Evolutionary conservation across 2,797 vertebrate species (phyloP), one percentile per base, ranked within the genome.

Genomic region (Sphenodon punctatus): DNA sequence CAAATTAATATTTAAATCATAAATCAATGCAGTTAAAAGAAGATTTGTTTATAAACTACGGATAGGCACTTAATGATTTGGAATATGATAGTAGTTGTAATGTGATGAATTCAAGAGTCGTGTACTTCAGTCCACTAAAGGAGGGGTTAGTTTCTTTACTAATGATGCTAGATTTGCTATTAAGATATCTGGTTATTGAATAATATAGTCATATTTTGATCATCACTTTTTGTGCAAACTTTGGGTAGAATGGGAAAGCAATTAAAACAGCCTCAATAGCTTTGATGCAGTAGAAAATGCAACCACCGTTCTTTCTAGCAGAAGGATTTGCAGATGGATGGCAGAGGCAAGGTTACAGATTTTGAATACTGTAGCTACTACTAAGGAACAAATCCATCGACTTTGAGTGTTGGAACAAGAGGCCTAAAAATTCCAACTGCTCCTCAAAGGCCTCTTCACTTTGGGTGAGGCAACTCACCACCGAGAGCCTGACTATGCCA

Each of bases 21-120:
- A 89, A 86, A 90, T 86, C 83, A 86, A 27, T 64, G 67, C 87
- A 89, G 89, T 88, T 92, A 90, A 90, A 92, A 90, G 68, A 71
- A 91, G 87, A 84, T 80, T 85, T 92, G 81, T 89, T 87, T 90
- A 85, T 86, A 89, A 89, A 81, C 64, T 48, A 75, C 86, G 84
- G 68, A 53, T 1, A 20, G 68, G 74, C 66, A 72, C 49, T 72
- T 45, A 66, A 72, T 67, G 75, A 66, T 51, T 86, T 79, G 36
- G 51, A 2, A 16, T 67, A 45, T 12, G 45, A 74, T 80, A 67
- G 59, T 25, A 60, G 10, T 45, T 51, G 27, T 43, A 60, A 34
- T 30, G 32, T 38, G 53, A 42, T 59, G 59, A 80, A 59, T 42
- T 72, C 25, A 41, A 56, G 12, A 42, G 38, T 59, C 51, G 34